These are phyloP conservation scores for Hirtodrosophila duncani DNA, from an alignment of 2,888 invertebrate genomes.

Conservation along the genomic window DNA sequence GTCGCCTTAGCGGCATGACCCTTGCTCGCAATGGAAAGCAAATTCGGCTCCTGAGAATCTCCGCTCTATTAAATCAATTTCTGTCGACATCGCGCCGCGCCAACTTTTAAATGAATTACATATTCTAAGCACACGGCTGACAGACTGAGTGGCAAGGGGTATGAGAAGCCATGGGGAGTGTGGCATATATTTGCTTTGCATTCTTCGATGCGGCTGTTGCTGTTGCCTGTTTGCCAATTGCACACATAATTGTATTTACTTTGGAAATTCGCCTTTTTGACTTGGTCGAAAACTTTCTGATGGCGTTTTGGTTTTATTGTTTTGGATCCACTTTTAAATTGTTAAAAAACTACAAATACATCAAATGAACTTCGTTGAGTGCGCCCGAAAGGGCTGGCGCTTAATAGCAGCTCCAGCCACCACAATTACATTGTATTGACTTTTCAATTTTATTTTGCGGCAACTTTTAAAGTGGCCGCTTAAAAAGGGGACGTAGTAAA, in stretches of 20 bases:
- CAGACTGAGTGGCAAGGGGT: constrained; percentile 14
- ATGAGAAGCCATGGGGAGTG: constrained; percentile 1
- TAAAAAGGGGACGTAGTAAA: constrained; percentile 11
- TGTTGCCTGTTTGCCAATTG: too few relatives aligned
- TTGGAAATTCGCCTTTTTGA: constrained; percentile 28
- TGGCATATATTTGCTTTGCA: constrained; percentile 24
- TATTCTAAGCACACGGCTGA: constrained; percentile 58
- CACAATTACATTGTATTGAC: constrained; percentile 61
- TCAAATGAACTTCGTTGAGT: constrained; percentile 46
- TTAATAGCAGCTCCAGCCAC: constrained; percentile 18
- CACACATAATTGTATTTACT: constrained; percentile 67
- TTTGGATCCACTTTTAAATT: constrained; percentile 57
- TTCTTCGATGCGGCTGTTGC: constrained; percentile 14
- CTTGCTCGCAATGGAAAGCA: background rate
- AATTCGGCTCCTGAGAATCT: too few relatives aligned
- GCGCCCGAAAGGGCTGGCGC: constrained; percentile 22
- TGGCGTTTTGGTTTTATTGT: constrained; percentile 17
- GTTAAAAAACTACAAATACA: constrained; percentile 71
- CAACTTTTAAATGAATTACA: constrained; percentile 68
- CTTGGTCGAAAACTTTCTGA: constrained; percentile 5
- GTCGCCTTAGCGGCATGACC: background rate
- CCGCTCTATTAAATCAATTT: constrained; percentile 58
- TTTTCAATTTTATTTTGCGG: constrained; percentile 66
- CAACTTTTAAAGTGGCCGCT: constrained; percentile 62
- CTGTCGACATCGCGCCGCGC: constrained; percentile 39